Conservation (phyloP, 2,113 vertebrate species). For the Apodemus speciosus region DNA sequence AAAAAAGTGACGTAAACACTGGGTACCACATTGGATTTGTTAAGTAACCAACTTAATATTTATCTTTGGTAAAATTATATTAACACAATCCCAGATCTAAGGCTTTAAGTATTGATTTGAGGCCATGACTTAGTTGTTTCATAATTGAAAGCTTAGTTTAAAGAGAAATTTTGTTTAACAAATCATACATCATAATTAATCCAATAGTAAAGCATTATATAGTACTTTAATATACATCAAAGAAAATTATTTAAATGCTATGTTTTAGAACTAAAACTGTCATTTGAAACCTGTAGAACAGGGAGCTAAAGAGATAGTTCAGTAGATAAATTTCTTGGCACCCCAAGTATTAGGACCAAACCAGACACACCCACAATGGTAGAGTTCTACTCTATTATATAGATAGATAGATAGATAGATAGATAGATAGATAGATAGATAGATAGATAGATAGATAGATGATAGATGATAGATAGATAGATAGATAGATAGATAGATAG, state of each 20-base stretch:
- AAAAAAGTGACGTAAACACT: background rate
- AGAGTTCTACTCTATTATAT: background rate
- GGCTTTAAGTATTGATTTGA: background rate
- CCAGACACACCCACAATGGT: background rate
- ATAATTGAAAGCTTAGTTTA: constrained; percentile 17
- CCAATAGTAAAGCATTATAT: constrained; percentile 35
- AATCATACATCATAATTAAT: constrained; percentile 29
- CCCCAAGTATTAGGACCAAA: background rate
- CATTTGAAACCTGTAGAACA: background rate
- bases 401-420: no score
- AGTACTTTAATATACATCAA: constrained; percentile 24
- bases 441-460: no score
- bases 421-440: no score
- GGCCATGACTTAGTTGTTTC: background rate
- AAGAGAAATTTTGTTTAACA: constrained; percentile 10
- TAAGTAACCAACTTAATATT: constrained; percentile 14
- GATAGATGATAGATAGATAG: no score
- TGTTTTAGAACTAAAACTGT: background rate
- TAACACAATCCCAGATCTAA: background rate
- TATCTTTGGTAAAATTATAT: background rate
- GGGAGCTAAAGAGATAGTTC: background rate
- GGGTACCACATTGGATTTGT: background rate
- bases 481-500: no score
- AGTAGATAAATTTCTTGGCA: background rate
- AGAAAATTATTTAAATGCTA: background rate